A percentile compares a stretch with the other conserved stretches of the same genome.
These are phyloP conservation scores for Andrena trimmerana DNA, from an alignment of 2,888 invertebrate species.

Conservation along the genomic window DNA sequence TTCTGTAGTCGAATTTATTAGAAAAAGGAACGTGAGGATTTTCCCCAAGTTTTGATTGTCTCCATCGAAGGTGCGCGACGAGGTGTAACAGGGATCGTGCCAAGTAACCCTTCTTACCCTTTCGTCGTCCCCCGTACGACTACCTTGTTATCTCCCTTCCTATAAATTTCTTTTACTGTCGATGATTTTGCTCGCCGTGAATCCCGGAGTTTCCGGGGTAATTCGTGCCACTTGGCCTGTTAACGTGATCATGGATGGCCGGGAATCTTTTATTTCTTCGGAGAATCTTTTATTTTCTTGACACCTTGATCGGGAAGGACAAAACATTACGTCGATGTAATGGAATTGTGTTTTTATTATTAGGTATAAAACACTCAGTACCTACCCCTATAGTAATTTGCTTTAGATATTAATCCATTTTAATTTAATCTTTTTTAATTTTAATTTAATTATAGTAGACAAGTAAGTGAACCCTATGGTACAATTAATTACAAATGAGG, in stretches of 20 bases:
- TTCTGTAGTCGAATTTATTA: constrained; percentile 50
- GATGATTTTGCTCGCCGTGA: constrained; percentile 8
- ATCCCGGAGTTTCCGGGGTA: background rate
- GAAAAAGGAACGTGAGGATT: constrained; percentile 53
- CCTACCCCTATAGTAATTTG: too few relatives aligned
- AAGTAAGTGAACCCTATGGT: too few relatives aligned
- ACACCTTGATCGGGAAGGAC: background rate
- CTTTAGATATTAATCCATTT: too few relatives aligned
- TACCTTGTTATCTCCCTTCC: constrained; percentile 15
- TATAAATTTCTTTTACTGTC: constrained; percentile 34
- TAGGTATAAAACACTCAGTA: too few relatives aligned
- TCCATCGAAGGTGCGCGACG: constrained; percentile 12
- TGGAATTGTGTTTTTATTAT: too few relatives aligned
- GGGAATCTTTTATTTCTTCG: background rate
- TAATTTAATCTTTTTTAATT: too few relatives aligned
- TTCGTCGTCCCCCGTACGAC: background rate
- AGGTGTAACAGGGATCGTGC: constrained; percentile 42
- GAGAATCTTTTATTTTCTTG: background rate
- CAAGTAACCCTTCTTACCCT: constrained; percentile 38
- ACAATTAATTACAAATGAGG: too few relatives aligned
- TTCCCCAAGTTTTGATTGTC: constrained; percentile 52
- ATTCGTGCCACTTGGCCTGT: background rate
- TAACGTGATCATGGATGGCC: background rate
- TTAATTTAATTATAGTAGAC: too few relatives aligned
- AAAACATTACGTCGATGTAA: too few relatives aligned